A percentile compares a stretch with the other conserved stretches of the same genome.
These are phyloP conservation scores for Hoplostethus mediterraneus DNA, from an alignment of 2,797 vertebrate genomes.

Conservation along the genomic window DNA sequence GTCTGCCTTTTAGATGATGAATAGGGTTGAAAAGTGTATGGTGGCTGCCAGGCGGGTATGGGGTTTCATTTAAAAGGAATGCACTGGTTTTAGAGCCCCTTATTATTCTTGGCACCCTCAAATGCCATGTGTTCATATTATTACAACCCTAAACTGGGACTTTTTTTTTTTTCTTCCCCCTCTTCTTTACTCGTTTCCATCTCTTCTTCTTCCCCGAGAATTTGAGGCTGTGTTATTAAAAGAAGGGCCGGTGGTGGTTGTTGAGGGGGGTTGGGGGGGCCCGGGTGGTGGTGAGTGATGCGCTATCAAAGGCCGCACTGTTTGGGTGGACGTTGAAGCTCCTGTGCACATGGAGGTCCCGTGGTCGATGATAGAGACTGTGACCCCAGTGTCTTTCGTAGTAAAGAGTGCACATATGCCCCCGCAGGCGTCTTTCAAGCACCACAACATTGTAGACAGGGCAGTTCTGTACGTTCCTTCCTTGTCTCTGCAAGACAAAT, in stretches of 20 bases:
- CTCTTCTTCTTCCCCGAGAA: constrained; percentile 48
- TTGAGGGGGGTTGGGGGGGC: constrained; percentile 45
- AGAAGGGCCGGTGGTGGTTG: constrained; percentile 69
- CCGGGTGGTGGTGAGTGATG: constrained; percentile 73
- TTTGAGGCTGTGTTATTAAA: constrained; percentile 79
- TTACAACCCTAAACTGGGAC: constrained; percentile 79
- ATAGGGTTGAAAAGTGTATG: constrained; percentile 77
- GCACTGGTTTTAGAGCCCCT: constrained; percentile 80
- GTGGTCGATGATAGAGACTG: constrained; percentile 71
- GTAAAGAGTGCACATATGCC: constrained; percentile 33
- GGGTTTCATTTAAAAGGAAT: constrained; percentile 88
- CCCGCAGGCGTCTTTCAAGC: constrained; percentile 27
- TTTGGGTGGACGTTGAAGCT: constrained; percentile 71
- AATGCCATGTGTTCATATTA: constrained; percentile 86
- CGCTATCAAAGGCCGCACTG: constrained; percentile 82
- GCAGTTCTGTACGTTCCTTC: constrained; percentile 31
- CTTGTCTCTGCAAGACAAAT: too few species aligned
- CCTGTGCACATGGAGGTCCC: constrained; percentile 72
- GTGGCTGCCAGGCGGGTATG: constrained; percentile 80
- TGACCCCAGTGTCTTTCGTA: constrained; percentile 40
- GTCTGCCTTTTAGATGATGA: constrained; percentile 62
- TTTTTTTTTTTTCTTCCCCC: constrained; percentile 47
- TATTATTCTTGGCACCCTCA: constrained; percentile 87
- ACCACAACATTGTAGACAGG: constrained; percentile 1
- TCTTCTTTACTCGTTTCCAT: constrained; percentile 69